Conservation (phyloP, 2,888 invertebrate genomes). For the Dasypolia templi region DNA sequence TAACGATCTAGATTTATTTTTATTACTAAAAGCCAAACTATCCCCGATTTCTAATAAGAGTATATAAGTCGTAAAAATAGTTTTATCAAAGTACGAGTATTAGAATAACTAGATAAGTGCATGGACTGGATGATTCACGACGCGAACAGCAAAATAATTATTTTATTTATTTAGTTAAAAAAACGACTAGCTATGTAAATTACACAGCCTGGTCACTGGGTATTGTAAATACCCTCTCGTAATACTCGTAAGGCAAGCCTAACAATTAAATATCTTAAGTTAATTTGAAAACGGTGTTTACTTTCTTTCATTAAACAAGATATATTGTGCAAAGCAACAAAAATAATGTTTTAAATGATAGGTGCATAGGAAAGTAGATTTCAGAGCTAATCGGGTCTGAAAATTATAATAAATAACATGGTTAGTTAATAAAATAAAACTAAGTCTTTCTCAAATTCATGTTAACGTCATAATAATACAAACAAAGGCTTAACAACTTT, state of each 20-base stretch:
- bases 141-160: slow-evolving; percentile 12
- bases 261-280: not conserved
- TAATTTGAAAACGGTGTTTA: not conserved
- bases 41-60: slow-evolving; percentile 27
- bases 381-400: slow-evolving; percentile 18
- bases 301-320: too few species aligned
- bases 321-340: not conserved
- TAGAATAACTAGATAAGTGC: slow-evolving; percentile 12
- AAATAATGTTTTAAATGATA: slow-evolving; percentile 15
- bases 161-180: not conserved
- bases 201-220: too few species aligned
- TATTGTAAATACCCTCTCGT: too few species aligned
- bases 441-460: not conserved
- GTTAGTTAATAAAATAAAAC: not conserved
- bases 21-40: slow-evolving; percentile 30
- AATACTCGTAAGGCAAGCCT: too few species aligned
- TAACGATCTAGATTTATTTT: slow-evolving; percentile 53
- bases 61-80: slow-evolving; percentile 34
- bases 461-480: not conserved
- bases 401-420: too few species aligned
- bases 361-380: slow-evolving; percentile 13
- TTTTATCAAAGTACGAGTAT: slow-evolving; percentile 10
- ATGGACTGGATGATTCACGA: too few species aligned
- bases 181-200: too few species aligned
- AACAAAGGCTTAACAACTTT: not conserved